Evolutionary conservation across 1,140 invertebrate genomes (phyloP).

Genomic region (Dryas iulia): DNA sequence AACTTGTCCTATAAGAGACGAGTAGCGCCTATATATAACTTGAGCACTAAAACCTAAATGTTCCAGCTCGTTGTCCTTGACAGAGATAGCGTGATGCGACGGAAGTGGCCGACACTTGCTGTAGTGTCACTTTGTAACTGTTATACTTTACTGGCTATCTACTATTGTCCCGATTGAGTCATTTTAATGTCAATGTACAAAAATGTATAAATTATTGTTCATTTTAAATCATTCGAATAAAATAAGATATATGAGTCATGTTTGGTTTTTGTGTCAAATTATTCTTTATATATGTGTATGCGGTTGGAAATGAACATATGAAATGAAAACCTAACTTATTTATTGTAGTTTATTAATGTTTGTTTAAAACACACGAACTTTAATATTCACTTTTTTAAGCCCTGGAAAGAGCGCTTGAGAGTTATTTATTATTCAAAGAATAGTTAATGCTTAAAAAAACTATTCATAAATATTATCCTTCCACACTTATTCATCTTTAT

Average conservation of each 20-base stretch:
- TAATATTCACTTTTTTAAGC: too few species aligned
- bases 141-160: not conserved
- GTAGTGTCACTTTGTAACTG: not conserved
- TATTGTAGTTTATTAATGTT: too few species aligned
- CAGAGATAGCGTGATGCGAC: not conserved
- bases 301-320: too few species aligned
- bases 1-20: not conserved
- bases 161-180: not conserved
- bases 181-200: not conserved
- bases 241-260: not conserved
- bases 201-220: not conserved
- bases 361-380: too few species aligned
- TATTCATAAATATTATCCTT: too few species aligned
- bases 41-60: not conserved
- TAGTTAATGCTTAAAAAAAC: too few species aligned
- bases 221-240: not conserved
- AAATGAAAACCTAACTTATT: too few species aligned
- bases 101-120: not conserved
- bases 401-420: too few species aligned
- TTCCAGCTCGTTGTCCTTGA: not conserved
- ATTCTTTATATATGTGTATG: too few species aligned
- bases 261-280: too few species aligned
- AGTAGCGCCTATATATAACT: not conserved
- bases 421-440: too few species aligned
- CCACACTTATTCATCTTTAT: too few species aligned